Evolutionary conservation across 2,113 vertebrate genomes (phyloP).

Genomic region (Forbesichthys agassizii): DNA sequence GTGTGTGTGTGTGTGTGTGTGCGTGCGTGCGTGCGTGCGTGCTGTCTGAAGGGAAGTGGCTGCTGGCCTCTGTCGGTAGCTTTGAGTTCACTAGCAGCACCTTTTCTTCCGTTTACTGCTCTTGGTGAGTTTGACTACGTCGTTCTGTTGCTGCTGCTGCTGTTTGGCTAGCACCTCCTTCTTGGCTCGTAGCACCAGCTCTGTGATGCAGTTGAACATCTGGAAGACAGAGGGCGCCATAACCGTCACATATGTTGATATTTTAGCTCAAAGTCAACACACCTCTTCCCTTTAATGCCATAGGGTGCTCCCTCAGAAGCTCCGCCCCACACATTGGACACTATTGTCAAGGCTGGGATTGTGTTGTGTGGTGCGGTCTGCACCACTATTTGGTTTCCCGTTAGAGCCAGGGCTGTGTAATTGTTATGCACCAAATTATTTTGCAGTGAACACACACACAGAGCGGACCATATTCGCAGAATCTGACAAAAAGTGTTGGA

Average conservation of each 20-base stretch:
- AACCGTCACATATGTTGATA: background rate
- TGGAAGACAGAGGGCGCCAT: slow-evolving; percentile 53
- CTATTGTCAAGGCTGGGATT: too few relatives aligned
- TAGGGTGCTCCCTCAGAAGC: too few relatives aligned
- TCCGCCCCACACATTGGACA: too few relatives aligned
- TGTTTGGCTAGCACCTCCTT: slow-evolving; percentile 97
- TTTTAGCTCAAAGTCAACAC: too few relatives aligned
- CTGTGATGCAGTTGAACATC: slow-evolving; percentile 99
- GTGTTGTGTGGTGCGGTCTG: too few relatives aligned
- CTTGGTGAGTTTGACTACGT: slow-evolving; percentile 96
- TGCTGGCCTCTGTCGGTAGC: slow-evolving; percentile 28
- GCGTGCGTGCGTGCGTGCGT: slow-evolving; percentile 44
- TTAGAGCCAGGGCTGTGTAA: too few relatives aligned
- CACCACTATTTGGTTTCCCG: too few relatives aligned
- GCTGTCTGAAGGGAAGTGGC: slow-evolving; percentile 32
- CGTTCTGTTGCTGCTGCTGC: slow-evolving; percentile 97
- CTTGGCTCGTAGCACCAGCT: slow-evolving; percentile 96
- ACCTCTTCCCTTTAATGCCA: too few relatives aligned
- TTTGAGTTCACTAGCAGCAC: slow-evolving; percentile 87
- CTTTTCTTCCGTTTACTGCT: slow-evolving; percentile 99
- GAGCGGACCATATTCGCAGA: too few relatives aligned
- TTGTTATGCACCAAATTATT: too few relatives aligned
- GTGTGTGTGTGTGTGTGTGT: slow-evolving; percentile 8
- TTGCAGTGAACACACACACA: too few relatives aligned
- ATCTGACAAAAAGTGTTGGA: too few relatives aligned